Conservation (phyloP, 1,140 invertebrate genomes). For the Cydia pomonella region DNA sequence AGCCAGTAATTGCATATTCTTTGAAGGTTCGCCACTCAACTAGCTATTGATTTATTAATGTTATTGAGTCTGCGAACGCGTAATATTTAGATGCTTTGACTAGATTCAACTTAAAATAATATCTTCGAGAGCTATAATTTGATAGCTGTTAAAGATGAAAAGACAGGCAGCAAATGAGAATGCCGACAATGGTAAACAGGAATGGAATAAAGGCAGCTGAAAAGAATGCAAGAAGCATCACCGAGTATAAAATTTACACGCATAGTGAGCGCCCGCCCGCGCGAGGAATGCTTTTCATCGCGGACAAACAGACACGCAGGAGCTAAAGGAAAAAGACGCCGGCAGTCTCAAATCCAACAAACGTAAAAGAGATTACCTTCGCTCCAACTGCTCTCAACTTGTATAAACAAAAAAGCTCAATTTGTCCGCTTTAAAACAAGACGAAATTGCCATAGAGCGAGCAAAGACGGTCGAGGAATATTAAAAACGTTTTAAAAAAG, state of each 20-base stretch:
- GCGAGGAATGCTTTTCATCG: constrained; percentile 57
- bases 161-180: constrained; percentile 36
- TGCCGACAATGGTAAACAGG: constrained; percentile 54
- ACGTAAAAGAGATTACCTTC: constrained; percentile 78
- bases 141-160: constrained; percentile 27
- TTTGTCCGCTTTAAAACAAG: constrained; percentile 75
- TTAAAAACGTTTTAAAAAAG: constrained; percentile 78
- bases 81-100: neutral
- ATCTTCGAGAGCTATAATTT: constrained; percentile 18
- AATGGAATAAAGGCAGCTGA: constrained; percentile 48
- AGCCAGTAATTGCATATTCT: constrained; percentile 54
- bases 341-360: constrained; percentile 76
- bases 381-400: constrained; percentile 75
- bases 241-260: constrained; percentile 73
- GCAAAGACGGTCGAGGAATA: constrained; percentile 72
- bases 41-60: constrained; percentile 11
- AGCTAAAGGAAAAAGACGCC: constrained; percentile 69
- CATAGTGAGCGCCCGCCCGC: constrained; percentile 60
- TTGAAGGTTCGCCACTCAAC: neutral
- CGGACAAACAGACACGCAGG: constrained; percentile 62
- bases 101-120: neutral
- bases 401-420: constrained; percentile 78
- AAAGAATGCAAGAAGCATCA: constrained; percentile 56
- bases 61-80: neutral
- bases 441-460: constrained; percentile 68